phyloP scores from a whole-genome alignment of 2,888 invertebrate species.

The Ellobium chinense region DNA sequence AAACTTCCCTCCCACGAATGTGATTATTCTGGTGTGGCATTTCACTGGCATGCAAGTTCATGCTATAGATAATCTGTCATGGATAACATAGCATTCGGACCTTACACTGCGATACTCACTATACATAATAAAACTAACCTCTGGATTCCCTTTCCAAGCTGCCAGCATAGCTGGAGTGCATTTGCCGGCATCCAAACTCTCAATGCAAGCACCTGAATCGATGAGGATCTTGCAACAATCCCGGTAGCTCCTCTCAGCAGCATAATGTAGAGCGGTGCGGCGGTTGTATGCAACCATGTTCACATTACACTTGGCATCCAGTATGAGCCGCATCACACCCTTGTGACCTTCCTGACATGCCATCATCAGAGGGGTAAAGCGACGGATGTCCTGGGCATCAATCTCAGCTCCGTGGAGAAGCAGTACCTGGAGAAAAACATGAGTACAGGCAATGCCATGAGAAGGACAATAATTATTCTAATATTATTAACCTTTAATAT shows the following conservation, averaged over 20 bases:
- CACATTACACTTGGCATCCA: constrained; percentile 70
- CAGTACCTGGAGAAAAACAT: constrained; percentile 45
- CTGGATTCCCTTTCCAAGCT: constrained; percentile 67
- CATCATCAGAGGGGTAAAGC: constrained; percentile 77
- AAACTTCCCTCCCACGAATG: too few species aligned
- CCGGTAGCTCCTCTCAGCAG: constrained; percentile 68
- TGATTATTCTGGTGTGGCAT: too few species aligned
- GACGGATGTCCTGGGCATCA: constrained; percentile 73
- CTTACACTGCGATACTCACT: too few species aligned
- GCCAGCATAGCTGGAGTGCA: constrained; percentile 75
- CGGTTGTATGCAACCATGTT: constrained; percentile 71
- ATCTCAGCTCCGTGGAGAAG: constrained; percentile 71
- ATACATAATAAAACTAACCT: too few species aligned
- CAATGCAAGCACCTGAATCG: constrained; percentile 65
- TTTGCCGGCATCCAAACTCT: constrained; percentile 69
- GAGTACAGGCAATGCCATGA: not conserved
- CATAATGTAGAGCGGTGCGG: constrained; percentile 71
- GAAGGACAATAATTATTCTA: too few species aligned
- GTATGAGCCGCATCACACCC: constrained; percentile 64
- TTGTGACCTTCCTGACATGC: constrained; percentile 72
- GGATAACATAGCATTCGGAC: too few species aligned
- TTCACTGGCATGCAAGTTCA: too few species aligned
- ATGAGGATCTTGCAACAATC: constrained; percentile 65
- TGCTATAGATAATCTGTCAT: too few species aligned
- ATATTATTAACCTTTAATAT: too few species aligned